Conservation (phyloP, 2,113 vertebrate genomes). For the Hemiscyllium ocellatum region DNA sequence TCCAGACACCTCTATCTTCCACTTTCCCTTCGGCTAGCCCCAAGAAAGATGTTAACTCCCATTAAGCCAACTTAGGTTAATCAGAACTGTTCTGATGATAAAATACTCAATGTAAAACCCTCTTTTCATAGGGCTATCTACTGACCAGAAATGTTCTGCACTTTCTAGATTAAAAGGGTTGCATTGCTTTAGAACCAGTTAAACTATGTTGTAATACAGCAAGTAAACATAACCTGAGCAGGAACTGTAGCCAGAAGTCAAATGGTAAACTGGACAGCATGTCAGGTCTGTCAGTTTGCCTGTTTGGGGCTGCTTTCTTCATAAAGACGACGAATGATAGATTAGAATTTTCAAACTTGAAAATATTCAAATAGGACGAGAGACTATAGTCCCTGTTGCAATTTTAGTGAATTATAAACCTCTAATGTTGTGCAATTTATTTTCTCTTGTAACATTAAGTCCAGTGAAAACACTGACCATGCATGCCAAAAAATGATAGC, state of each 20-base stretch:
- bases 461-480: background rate
- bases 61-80: background rate
- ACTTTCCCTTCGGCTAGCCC: too few relatives aligned
- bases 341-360: background rate
- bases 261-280: background rate
- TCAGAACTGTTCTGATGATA: background rate
- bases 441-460: background rate
- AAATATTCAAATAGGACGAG: background rate
- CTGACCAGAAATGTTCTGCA: background rate
- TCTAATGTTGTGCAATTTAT: background rate
- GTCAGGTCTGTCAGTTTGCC: background rate
- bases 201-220: background rate
- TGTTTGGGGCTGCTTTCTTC: background rate
- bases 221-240: background rate
- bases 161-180: background rate
- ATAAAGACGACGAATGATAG: background rate
- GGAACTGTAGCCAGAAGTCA: background rate
- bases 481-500: background rate
- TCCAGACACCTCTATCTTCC: background rate
- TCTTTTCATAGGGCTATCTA: background rate
- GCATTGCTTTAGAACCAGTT: background rate
- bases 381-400: background rate
- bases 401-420: background rate
- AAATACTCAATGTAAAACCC: background rate
- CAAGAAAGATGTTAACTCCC: background rate